Evolutionary conservation across 1,140 invertebrate genomes (phyloP), one percentile per base, ranked within the genome.

Genomic region (Hirudo medicinalis): DNA sequence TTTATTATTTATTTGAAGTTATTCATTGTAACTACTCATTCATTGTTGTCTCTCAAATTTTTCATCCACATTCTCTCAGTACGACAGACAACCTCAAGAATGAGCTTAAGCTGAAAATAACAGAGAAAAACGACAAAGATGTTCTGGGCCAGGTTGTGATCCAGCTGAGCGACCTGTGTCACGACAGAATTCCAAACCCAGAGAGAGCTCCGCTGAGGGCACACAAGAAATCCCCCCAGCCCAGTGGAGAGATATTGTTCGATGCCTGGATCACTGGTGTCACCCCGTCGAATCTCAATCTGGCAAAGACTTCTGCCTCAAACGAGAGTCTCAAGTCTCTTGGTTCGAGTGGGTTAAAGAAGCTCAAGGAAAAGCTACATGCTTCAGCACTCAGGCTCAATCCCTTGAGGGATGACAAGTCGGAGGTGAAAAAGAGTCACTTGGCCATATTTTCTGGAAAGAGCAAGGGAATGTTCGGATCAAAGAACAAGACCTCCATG

Each of bases 91-190:
- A 77, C 68, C 43, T 73, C 13, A 69, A 75, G 36, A 77, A 80
- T 70, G 75, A 78, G 69, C 76, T 78, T 8, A 80, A 79, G 74
- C 78, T 81, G 69, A 78, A 77, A 66, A 77, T 80, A 4, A 81
- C 78, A 22, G 80, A 81, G 60, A 80, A 70, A 49, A 70, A 70
- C 22, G 69, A 79, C 69, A 79, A 80, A 54, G 78, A 80, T 72
- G 73, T 80, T 20, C 71, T 81, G 40, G 80, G 80, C 32, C 78
- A 80, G 69, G 72, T 81, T 9, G 71, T 74, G 19, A 75, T 81
- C 27, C 79, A 43, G 43, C 69, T 80, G 2, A 74, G 75, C 2
- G 60, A 67, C 43, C 22, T 78, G 76, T 8, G 74, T 77, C 29
- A 73, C 72, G 25, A 76, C 60, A 40, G 43, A 74, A 32, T 70